Evolutionary conservation across 2,888 invertebrate species (phyloP).

Genomic region (Branchipolynoe longqiensis): DNA sequence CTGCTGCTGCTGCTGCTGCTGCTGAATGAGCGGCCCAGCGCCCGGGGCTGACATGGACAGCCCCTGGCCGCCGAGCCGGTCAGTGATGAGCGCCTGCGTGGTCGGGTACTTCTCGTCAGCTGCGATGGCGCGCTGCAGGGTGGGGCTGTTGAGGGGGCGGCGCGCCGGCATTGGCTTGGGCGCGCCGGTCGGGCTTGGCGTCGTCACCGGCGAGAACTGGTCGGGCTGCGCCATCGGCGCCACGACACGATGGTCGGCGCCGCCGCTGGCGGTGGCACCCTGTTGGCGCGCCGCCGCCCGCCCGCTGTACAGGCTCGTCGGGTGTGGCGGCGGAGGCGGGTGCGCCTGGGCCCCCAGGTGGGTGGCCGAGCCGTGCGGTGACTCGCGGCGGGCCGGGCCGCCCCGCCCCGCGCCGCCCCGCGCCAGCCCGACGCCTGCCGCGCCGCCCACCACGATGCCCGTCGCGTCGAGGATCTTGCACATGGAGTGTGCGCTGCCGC

Average conservation of each 20-base stretch:
- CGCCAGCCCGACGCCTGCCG: neutral
- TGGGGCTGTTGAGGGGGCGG: constrained; percentile 55
- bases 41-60: neutral
- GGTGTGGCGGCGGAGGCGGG: neutral
- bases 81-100: constrained; percentile 66
- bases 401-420: neutral
- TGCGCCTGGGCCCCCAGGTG: constrained; percentile 15
- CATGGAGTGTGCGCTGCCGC: constrained; percentile 68
- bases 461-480: constrained; percentile 57
- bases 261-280: neutral
- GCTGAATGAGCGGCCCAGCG: neutral
- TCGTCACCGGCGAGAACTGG: constrained; percentile 60
- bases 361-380: constrained; percentile 17
- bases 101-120: constrained; percentile 67
- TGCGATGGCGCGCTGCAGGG: constrained; percentile 61
- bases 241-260: neutral
- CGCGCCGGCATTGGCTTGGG: constrained; percentile 17
- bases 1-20: too few species aligned
- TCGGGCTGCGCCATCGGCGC: constrained; percentile 64
- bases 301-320: constrained; percentile 43
- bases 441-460: neutral
- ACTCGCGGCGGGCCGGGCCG: neutral
- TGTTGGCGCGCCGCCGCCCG: constrained; percentile 30
- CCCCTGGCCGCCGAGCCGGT: constrained; percentile 10
- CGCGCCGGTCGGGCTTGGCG: constrained; percentile 49